Conservation (phyloP, 2,888 invertebrate species). For the Aspidiotus destructor region DNA sequence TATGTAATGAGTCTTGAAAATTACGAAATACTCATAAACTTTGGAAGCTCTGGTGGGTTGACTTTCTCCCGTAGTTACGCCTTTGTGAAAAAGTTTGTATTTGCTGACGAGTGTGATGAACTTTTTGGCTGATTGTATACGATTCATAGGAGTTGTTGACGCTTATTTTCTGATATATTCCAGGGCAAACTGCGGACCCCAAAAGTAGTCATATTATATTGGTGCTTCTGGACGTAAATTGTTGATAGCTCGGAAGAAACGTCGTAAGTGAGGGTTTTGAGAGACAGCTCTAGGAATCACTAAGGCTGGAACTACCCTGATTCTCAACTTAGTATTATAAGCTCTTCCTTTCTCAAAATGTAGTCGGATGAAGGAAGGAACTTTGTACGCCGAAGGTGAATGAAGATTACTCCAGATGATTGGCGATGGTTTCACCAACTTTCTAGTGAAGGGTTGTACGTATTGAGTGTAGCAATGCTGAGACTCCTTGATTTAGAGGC, state of each 20-base stretch:
- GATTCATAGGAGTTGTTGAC: background rate
- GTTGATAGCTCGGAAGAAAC: background rate
- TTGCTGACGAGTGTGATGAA: background rate
- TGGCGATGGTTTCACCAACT: background rate
- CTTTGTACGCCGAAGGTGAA: background rate
- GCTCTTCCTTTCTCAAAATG: background rate
- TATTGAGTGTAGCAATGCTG: background rate
- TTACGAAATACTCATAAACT: too few relatives aligned
- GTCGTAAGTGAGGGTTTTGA: background rate
- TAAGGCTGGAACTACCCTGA: background rate
- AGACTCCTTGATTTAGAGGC: background rate
- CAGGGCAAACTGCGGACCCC: background rate
- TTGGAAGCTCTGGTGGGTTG: too few relatives aligned
- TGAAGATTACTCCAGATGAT: background rate
- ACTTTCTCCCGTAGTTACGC: background rate
- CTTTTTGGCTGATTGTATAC: background rate
- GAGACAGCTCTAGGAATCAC: background rate
- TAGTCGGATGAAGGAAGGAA: background rate
- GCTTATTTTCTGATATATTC: background rate
- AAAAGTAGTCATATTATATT: background rate
- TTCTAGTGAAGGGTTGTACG: background rate
- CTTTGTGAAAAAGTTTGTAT: background rate
- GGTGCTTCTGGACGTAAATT: slow-evolving; percentile 5
- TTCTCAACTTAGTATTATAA: background rate
- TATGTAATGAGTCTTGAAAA: too few relatives aligned